Evolutionary conservation across 2,113 vertebrate genomes (phyloP).

Genomic region (Ptychochromis oligacanthus): DNA sequence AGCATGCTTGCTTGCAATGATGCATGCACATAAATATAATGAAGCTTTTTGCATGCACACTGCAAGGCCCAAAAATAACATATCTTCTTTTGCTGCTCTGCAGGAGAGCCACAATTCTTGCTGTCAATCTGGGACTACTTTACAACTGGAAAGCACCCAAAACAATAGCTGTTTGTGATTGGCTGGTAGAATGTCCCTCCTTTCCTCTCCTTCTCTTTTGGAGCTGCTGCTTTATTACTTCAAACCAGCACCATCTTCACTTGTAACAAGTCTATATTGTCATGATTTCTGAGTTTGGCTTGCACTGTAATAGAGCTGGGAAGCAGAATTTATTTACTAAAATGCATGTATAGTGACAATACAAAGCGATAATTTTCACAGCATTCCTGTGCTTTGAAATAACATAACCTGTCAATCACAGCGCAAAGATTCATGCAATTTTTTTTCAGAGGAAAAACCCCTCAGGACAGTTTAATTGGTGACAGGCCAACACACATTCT

Average conservation of each 20-base stretch:
- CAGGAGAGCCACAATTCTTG: constrained; percentile 25
- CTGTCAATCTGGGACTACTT: constrained; percentile 59
- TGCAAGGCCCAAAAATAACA: neutral
- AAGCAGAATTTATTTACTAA: neutral
- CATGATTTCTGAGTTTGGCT: constrained; percentile 8
- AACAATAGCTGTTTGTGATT: constrained; percentile 49
- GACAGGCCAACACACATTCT: constrained; percentile 19
- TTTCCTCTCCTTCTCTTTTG: neutral
- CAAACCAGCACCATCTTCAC: constrained; percentile 5
- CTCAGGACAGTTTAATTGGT: constrained; percentile 3
- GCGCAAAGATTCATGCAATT: neutral
- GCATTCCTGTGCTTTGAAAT: neutral
- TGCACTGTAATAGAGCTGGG: neutral
- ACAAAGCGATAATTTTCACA: neutral
- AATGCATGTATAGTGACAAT: neutral
- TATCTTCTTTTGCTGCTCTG: too few relatives aligned
- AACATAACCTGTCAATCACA: neutral
- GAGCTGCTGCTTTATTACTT: constrained; percentile 30
- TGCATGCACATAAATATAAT: neutral
- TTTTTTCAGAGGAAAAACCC: neutral
- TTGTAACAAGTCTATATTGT: constrained; percentile 23
- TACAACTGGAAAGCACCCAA: constrained; percentile 56
- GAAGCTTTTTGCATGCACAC: neutral
- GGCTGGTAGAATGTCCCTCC: constrained; percentile 55
- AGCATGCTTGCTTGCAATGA: neutral